phyloP scores from a whole-genome alignment of 2,113 vertebrate genomes.

The Podiceps cristatus region DNA sequence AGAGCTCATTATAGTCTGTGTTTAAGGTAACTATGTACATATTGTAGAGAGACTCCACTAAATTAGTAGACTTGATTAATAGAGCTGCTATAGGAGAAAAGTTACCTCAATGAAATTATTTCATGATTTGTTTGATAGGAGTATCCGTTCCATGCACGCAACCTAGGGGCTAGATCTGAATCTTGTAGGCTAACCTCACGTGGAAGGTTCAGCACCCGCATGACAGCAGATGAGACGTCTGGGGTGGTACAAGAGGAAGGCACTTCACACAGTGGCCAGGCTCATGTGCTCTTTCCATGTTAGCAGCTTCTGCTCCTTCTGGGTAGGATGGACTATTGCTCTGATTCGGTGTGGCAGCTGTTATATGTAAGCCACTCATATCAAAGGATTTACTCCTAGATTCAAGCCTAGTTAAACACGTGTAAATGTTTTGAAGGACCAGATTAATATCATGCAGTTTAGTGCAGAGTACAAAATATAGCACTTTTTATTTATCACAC shows the following conservation, averaged over 20 bases:
- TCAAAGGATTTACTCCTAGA: neutral
- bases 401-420: neutral
- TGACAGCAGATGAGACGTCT: neutral
- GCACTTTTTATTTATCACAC: neutral
- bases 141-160: neutral
- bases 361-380: neutral
- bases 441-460: neutral
- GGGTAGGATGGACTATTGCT: neutral
- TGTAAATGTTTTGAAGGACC: neutral
- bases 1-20: neutral
- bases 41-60: neutral
- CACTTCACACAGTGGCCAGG: too few species aligned
- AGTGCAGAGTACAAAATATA: neutral
- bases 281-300: neutral
- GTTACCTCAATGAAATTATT: neutral
- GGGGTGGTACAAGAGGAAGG: neutral
- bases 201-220: neutral
- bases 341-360: accelerated
- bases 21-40: neutral
- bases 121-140: neutral
- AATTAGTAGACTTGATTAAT: neutral
- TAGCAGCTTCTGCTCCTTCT: neutral
- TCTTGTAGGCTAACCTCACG: accelerated
- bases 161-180: neutral
- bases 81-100: neutral